phyloP scores from a whole-genome alignment of 2,888 invertebrate species.

The Doris montereyensis region DNA sequence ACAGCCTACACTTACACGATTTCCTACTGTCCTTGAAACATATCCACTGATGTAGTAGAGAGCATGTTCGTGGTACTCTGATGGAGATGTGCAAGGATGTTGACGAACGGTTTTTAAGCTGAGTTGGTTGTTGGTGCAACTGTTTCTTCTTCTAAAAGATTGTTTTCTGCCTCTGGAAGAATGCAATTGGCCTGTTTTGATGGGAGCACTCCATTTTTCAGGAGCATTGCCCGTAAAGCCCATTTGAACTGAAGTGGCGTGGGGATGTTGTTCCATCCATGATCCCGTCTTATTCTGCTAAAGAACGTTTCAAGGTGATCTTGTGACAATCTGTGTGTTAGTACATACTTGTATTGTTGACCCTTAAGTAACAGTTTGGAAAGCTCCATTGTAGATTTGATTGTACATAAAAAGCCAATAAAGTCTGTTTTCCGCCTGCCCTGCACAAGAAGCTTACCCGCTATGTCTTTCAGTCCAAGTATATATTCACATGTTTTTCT shows the following conservation, averaged over 20 bases:
- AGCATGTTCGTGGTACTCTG: slow-evolving; percentile 6
- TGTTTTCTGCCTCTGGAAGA: background rate
- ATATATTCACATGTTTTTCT: too few relatives aligned
- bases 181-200: background rate
- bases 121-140: too few relatives aligned
- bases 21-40: background rate
- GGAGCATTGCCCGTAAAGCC: background rate
- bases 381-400: background rate
- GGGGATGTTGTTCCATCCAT: background rate
- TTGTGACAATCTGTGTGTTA: background rate
- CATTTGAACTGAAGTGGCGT: background rate
- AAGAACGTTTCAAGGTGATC: slow-evolving; percentile 5
- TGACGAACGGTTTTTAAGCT: too few relatives aligned
- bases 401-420: background rate
- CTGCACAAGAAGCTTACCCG: background rate
- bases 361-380: background rate
- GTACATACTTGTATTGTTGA: background rate
- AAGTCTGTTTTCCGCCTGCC: background rate
- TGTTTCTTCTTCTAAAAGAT: too few relatives aligned
- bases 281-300: background rate
- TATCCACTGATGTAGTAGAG: slow-evolving; percentile 2
- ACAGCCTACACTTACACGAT: background rate
- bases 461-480: background rate
- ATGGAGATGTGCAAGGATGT: too few relatives aligned
- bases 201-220: background rate